A percentile compares a stretch with the other conserved stretches of the same genome.
phyloP scores from a whole-genome alignment of 2,888 invertebrate species.

The Ellobium chinense region DNA sequence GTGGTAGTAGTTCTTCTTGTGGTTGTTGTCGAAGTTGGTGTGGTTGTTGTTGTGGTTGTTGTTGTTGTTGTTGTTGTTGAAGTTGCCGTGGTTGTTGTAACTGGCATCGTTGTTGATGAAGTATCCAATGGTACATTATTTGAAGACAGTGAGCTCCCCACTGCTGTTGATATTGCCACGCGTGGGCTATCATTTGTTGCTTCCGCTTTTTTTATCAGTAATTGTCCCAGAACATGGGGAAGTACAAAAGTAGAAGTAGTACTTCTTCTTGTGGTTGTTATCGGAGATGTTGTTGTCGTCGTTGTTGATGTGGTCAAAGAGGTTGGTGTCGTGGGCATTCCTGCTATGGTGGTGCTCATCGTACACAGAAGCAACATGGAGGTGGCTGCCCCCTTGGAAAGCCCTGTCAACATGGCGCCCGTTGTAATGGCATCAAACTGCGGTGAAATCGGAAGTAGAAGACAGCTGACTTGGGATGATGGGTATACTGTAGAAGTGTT shows the following conservation, averaged over 20 bases:
- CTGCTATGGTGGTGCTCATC: too few species aligned
- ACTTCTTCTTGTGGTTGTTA: background rate
- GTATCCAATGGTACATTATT: background rate
- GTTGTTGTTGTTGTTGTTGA: background rate
- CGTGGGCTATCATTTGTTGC: background rate
- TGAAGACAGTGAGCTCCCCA: background rate
- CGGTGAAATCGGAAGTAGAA: too few species aligned
- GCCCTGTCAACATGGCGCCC: too few species aligned
- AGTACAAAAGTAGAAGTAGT: background rate
- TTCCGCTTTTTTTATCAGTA: background rate
- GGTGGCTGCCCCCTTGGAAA: too few species aligned
- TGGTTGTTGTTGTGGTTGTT: slow-evolving; percentile 20
- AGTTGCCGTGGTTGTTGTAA: background rate
- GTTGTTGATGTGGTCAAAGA: background rate
- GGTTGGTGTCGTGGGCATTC: background rate
- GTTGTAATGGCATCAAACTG: too few species aligned
- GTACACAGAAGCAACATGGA: too few species aligned
- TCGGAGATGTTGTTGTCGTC: background rate
- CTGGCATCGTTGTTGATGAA: background rate
- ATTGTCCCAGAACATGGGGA: background rate
- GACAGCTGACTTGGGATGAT: too few species aligned
- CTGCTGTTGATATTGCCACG: background rate
- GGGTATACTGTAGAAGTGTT: too few species aligned
- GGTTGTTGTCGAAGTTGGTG: background rate
- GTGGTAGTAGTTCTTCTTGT: background rate